Evolutionary conservation across 2,797 vertebrate genomes (phyloP).

Genomic region (Decapterus maruadsi): DNA sequence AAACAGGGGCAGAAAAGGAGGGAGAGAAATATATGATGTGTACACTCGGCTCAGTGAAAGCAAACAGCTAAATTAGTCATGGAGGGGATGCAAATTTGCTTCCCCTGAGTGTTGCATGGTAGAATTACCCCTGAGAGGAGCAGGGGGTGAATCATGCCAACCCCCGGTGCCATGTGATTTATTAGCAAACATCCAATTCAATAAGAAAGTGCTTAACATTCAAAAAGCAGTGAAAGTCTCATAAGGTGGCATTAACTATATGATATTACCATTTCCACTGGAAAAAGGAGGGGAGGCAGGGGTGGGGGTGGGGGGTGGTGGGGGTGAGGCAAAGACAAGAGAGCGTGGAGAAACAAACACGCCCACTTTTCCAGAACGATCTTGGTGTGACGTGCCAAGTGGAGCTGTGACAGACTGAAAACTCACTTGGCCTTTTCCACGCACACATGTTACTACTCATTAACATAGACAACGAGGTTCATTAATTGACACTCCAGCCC

Average conservation of each 20-base stretch:
- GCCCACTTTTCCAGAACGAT: slow-evolving; percentile 60
- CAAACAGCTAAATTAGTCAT: slow-evolving; percentile 83
- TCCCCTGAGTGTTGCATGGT: slow-evolving; percentile 78
- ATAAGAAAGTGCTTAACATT: slow-evolving; percentile 85
- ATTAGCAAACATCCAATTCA: slow-evolving; percentile 86
- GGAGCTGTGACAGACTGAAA: slow-evolving; percentile 68
- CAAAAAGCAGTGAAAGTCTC: slow-evolving; percentile 75
- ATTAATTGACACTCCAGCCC: slow-evolving; percentile 82
- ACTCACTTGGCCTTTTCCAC: slow-evolving; percentile 81
- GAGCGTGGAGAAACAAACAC: slow-evolving; percentile 65
- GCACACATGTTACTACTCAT: slow-evolving; percentile 78
- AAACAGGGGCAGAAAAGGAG: slow-evolving; percentile 53
- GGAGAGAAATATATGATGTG: slow-evolving; percentile 71
- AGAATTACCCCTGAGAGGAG: slow-evolving; percentile 81
- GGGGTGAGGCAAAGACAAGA: slow-evolving; percentile 55
- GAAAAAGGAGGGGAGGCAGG: too few relatives aligned
- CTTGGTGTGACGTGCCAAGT: slow-evolving; percentile 57
- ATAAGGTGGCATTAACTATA: slow-evolving; percentile 74
- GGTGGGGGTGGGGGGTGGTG: not conserved
- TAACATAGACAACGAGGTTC: slow-evolving; percentile 83
- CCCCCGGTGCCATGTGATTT: slow-evolving; percentile 75
- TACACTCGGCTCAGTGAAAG: slow-evolving; percentile 76
- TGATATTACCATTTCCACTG: slow-evolving; percentile 65
- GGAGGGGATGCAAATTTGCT: slow-evolving; percentile 79
- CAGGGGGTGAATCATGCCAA: slow-evolving; percentile 80